These are phyloP conservation scores for Ischnus inquisitorius DNA, from an alignment of 2,888 invertebrate species.

Conservation along the genomic window DNA sequence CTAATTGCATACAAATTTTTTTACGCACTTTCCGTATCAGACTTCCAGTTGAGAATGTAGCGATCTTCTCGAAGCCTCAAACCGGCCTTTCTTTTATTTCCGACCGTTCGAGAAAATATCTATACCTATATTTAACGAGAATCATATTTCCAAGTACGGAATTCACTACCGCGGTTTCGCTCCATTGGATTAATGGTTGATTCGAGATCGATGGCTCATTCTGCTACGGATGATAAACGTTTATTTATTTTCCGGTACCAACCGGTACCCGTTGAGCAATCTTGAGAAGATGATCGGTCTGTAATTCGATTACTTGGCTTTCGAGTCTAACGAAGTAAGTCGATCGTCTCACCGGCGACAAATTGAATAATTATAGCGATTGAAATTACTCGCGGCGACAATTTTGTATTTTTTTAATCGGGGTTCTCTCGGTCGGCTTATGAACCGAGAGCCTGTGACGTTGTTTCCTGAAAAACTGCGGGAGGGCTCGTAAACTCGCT, in stretches of 20 bases:
- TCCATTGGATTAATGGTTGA: background rate
- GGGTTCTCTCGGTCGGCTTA: background rate
- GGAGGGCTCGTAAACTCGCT: slow-evolving; percentile 10
- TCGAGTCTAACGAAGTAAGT: slow-evolving; percentile 11
- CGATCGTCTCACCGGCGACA: background rate
- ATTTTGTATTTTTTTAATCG: background rate
- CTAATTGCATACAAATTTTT: too few relatives aligned
- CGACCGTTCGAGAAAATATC: background rate
- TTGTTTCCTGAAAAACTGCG: background rate
- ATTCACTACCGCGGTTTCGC: background rate
- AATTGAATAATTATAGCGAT: background rate
- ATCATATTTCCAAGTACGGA: slow-evolving; percentile 7
- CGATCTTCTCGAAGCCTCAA: too few relatives aligned
- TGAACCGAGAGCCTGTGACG: background rate
- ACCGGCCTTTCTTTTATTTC: background rate
- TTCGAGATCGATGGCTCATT: slow-evolving; percentile 1
- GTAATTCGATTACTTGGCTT: slow-evolving; percentile 31
- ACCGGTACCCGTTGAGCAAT: background rate
- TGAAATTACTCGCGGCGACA: background rate
- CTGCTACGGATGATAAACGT: background rate
- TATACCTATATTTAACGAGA: background rate
- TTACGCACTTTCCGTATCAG: too few relatives aligned
- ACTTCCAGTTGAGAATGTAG: too few relatives aligned
- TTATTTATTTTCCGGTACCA: slow-evolving; percentile 27
- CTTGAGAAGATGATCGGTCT: slow-evolving; percentile 6